Base-by-base conservation (phyloP, 2,888 invertebrate genomes). In the Campoplex nolae region DNA sequence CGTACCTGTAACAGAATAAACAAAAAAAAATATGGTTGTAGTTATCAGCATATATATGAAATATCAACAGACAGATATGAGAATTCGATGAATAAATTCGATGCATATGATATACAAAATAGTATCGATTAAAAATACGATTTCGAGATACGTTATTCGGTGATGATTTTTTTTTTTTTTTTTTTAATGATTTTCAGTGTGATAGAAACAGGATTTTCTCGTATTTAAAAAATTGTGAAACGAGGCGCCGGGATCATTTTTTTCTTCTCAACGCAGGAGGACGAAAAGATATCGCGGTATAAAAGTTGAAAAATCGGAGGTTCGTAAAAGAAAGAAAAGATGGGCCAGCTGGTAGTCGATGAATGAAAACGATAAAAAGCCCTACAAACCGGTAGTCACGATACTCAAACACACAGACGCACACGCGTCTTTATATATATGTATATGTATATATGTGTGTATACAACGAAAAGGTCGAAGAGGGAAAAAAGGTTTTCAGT, bases 321-420 rank as follows among this genome's bases (percentile, higher is more conserved):
- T 45, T 45, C 45, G 45, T 16, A 35, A 68, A 32, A 78, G 51
- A 67, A 28, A 74, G 51, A 76, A 68, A 68, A 77, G 74, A 84
- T 62, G 87, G 87, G 84, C 84, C 87, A 84, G 87, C 84, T 84
- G 87, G 81, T 84, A 70, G 84, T 70, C 84, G 84, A 84, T 84
- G 82, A 84, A 84, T 84, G 82, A 84, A 87, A 79, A 70, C 84
- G 87, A 84, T 87, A 87, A 87, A 86, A 82, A 78, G 71, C 77
- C 74, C 54, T 75, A 82, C 78, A 65, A 75, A 70, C 84, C 78
- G 68, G 82, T 84, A 84, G 84, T 82, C 80, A 62, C 70, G 45
- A 38, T 77, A 76, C 76, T 48, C 38, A 70, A 83, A 70, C 51
- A 83, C 83, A 48, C 38, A 38, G 4, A 38, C 38, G 1, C 38